Evolutionary conservation across 2,888 invertebrate species (phyloP), one percentile per base, ranked within the genome.

Genomic region (Tridacna gigas): DNA sequence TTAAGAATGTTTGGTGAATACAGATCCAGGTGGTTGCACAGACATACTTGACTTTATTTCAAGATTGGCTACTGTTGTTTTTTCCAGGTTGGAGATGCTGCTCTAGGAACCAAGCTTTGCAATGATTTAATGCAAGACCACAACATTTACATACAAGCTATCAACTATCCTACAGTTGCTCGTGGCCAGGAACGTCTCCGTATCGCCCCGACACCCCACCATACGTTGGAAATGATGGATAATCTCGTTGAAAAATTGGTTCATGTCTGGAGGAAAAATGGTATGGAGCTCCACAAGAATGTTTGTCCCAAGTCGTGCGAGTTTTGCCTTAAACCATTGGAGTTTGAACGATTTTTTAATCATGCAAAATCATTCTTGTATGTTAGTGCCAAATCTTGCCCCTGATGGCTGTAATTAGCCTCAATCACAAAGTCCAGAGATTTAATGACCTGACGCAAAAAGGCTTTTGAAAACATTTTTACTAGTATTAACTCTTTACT

Each of bases 61-160:
- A n/a, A n/a, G n/a, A 51, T 71, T 65, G 67, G 3, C 86, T 96
- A n/a, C n/a, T n/a, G n/a, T n/a, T n/a, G n/a, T n/a, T n/a, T n/a
- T n/a, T n/a, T n/a, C n/a, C n/a, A n/a, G 95, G 97, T 99, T 90
- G 97, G 97, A 66, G 97, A 99, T 95, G 98, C 99, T 0, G 96
- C 96, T 80, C 96, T 97, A 89, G 97, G 97, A 91, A 97, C 96
- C 9, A 96, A 96, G 91, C 96, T 99, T 84, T 98, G 98, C 0
- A 98, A 98, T 94, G 96, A 97, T 66, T 96, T 99, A 66, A 96
- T 99, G 95, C 96, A 96, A 92, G 96, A 97, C 83, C 97, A 97
- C 93, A 98, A 98, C 0, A 98, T 99, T 94, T 99, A 99, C 93
- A 97, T 99, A 51, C 99, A 99, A 95, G 97, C 99, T n/a, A 99